A percentile compares a stretch with the other conserved stretches of the same genome.
These are phyloP conservation scores for Discoglossus pictus DNA, from an alignment of 2,797 vertebrate species.

Conservation along the genomic window DNA sequence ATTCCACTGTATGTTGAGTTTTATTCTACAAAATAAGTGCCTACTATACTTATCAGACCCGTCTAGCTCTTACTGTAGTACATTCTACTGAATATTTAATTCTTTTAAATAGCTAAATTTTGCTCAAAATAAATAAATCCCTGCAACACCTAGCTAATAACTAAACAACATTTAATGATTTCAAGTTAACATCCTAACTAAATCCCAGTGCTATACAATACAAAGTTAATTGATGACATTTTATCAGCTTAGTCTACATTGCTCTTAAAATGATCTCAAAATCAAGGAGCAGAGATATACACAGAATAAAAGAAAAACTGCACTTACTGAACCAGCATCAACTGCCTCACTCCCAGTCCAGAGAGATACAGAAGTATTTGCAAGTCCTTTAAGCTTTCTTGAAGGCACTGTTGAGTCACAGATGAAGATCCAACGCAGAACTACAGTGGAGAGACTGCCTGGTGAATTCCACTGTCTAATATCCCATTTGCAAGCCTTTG, in stretches of 20 bases:
- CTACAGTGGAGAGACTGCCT: conserved; percentile 14
- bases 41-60: too few species aligned
- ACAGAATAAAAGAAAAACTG: background rate
- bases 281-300: too few species aligned
- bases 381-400: conserved; percentile 26
- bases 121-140: too few species aligned
- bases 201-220: background rate
- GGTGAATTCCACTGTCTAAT: conserved; percentile 39
- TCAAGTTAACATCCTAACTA: background rate
- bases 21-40: too few species aligned
- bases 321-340: conserved; percentile 32
- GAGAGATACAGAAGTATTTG: conserved; percentile 16
- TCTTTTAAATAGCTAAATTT: too few species aligned
- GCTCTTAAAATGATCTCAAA: conserved; percentile 11
- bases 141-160: too few species aligned
- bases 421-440: conserved; percentile 37
- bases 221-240: background rate
- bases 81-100: too few species aligned
- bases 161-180: too few species aligned
- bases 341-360: conserved; percentile 7
- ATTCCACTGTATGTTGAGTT: too few species aligned
- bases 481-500: conserved; percentile 45
- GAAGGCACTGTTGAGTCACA: conserved; percentile 26
- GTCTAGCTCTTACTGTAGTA: too few species aligned
- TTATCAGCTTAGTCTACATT: background rate